These are phyloP conservation scores for Caenorhabditis virilis DNA, from an alignment of 2,888 invertebrate genomes.

Conservation along the genomic window DNA sequence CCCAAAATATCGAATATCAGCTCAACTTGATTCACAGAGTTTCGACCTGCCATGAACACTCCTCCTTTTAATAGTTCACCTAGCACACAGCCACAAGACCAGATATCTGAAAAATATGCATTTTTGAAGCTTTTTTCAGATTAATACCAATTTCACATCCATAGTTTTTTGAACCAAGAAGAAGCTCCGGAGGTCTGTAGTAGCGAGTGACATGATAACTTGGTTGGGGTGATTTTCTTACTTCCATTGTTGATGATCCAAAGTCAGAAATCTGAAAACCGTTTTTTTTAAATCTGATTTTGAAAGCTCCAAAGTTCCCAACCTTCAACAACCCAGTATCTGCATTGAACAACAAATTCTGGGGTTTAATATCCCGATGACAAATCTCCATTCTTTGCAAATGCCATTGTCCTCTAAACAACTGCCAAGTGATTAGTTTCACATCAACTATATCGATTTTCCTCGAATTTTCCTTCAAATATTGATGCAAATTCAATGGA, in stretches of 20 bases:
- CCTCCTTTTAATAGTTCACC: constrained; percentile 48
- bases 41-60: constrained; percentile 43
- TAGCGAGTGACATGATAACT: constrained; percentile 58
- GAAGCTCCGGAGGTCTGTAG: constrained; percentile 75
- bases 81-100: constrained; percentile 55
- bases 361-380: constrained; percentile 96
- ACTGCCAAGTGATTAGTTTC: constrained; percentile 51
- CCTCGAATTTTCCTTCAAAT: constrained; percentile 26
- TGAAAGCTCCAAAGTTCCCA: constrained; percentile 82
- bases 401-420: constrained; percentile 53
- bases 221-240: constrained; percentile 26
- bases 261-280: constrained; percentile 27
- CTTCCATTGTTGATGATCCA: constrained; percentile 37
- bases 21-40: constrained; percentile 40
- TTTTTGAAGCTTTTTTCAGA: not conserved
- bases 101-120: constrained; percentile 37
- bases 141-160: constrained; percentile 85
- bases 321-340: constrained; percentile 85
- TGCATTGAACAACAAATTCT: constrained; percentile 94
- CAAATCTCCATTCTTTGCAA: constrained; percentile 69
- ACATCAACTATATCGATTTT: constrained; percentile 31
- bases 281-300: too few species aligned
- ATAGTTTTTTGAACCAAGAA: constrained; percentile 78
- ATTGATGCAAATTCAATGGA: constrained; percentile 44
- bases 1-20: constrained; percentile 39